Evolutionary conservation across 2,888 invertebrate genomes (phyloP), one percentile per base, ranked within the genome.

Genomic region (Saturnia pavonia): DNA sequence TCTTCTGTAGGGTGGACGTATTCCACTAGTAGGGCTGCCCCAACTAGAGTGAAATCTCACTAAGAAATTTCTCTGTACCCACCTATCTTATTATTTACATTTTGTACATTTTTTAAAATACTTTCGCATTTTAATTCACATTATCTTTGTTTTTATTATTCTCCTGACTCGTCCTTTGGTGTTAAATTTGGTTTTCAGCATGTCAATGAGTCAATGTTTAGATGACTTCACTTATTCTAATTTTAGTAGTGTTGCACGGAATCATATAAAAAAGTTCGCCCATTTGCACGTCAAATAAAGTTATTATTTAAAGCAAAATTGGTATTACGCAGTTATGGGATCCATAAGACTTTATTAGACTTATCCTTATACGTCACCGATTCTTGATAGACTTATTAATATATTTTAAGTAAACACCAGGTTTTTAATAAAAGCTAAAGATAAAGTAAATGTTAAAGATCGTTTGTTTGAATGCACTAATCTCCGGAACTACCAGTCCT

Each of bases 201-300:
- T 25, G 57, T 60, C 25, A 65, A 40, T 65, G 65, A 65, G 1
- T 65, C 65, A 40, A 11, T 65, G n/a, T 19, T 65, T 65, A 65
- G 9, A 40, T 34, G 34, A 40, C n/a, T 8, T 65, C n/a, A 65
- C 40, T 65, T 63, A 34, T 63, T 65, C 65, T 40, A n/a, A 65
- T 65, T 65, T n/a, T 65, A 19, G 40, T n/a, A n/a, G 7, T 65
- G 19, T 40, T 34, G 19, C n/a, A 40, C 12, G n/a, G 11, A 25
- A 25, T 60, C 14, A 60, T 6, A 14, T 14, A 27, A 60, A 27
- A 25, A 25, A 14, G 27, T 27, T 4, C 22, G 22, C 14, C 54
- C 25, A 25, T 60, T 60, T 60, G 27, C 57, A 60, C 6, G 25
- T 27, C 3, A 60, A 14, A 60, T 22, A 6, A 27, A n/a, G 54